Conservation (phyloP, 2,113 vertebrate genomes). For the Platysteira castanea region DNA sequence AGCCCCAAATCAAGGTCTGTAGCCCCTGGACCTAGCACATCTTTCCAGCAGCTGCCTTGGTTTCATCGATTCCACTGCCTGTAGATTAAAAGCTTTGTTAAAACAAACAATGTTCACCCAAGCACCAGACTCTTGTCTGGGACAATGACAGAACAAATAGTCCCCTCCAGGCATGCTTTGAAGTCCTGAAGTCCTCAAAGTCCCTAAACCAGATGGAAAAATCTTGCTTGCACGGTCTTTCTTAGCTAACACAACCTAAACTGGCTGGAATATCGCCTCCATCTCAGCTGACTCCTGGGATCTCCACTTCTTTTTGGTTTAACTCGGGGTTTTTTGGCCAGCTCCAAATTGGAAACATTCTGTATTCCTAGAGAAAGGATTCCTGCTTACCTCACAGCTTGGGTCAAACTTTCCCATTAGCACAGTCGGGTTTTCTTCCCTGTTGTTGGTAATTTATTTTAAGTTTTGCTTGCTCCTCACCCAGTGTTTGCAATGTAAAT, state of each 20-base stretch:
- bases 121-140: slow-evolving; percentile 4
- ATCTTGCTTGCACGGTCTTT: background rate
- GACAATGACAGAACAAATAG: background rate
- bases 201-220: background rate
- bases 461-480: background rate
- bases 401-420: background rate
- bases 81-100: background rate
- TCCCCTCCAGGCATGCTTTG: background rate
- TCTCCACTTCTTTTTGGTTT: background rate
- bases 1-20: background rate
- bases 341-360: background rate
- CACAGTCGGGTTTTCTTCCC: background rate
- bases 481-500: background rate
- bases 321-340: background rate
- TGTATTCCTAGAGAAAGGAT: background rate
- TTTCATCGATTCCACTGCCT: background rate
- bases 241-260: background rate
- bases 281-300: background rate
- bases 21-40: background rate
- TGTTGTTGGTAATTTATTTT: background rate
- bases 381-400: background rate
- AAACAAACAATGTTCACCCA: background rate
- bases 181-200: background rate
- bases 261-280: background rate
- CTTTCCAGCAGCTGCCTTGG: background rate